phyloP scores from a whole-genome alignment of 30 jellyfish, hydroid and myxozoan species.

The Cassiopea andromeda region DNA sequence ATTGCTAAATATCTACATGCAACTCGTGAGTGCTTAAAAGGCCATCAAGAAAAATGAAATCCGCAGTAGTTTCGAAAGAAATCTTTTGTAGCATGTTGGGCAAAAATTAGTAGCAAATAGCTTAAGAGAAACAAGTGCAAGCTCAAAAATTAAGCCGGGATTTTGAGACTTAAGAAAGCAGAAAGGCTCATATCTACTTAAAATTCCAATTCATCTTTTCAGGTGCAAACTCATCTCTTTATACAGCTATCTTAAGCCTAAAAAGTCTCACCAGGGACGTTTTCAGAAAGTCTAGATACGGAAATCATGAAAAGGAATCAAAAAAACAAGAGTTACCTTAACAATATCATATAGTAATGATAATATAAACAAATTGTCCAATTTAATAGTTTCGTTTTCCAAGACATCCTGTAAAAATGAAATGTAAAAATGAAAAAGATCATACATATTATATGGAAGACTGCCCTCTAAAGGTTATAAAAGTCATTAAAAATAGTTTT shows the following conservation, averaged over 20 bases:
- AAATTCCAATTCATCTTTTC: too few species aligned
- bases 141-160: not conserved
- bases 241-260: too few species aligned
- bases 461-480: too few species aligned
- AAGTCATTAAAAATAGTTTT: not conserved
- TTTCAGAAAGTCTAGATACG: too few species aligned
- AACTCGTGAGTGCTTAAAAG: not conserved
- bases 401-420: constrained; percentile 80
- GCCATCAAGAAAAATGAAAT: not conserved
- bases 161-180: too few species aligned
- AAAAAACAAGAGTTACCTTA: constrained; percentile 66
- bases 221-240: too few species aligned
- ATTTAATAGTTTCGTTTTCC: constrained; percentile 80
- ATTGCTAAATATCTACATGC: not conserved
- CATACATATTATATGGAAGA: too few species aligned
- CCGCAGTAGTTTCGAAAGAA: not conserved
- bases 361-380: constrained; percentile 80
- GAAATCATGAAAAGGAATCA: too few species aligned
- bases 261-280: too few species aligned
- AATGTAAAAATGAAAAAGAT: not conserved
- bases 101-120: not conserved
- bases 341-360: constrained; percentile 85
- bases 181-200: too few species aligned
- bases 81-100: not conserved
- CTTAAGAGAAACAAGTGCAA: not conserved